Conservation (phyloP, 2,797 vertebrate genomes). For the Apogon hyalosoma region DNA sequence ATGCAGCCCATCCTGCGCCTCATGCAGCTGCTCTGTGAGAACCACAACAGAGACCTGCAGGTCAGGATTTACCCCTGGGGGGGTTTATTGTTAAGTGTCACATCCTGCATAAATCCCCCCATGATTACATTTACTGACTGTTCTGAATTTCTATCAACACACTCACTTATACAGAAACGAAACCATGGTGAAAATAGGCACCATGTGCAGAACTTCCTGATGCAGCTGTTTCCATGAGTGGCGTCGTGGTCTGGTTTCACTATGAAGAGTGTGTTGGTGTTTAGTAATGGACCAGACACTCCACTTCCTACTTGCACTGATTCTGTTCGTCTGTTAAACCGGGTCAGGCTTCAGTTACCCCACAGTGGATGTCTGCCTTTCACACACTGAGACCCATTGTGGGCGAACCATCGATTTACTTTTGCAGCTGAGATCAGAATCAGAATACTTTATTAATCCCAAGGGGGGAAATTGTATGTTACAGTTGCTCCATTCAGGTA, state of each 20-base stretch:
- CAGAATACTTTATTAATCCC: no score
- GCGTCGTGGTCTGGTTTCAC: constrained; percentile 79
- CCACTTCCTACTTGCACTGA: constrained; percentile 60
- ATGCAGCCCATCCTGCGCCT: constrained; percentile 98
- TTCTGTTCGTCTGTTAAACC: constrained; percentile 41
- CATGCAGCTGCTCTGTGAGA: constrained; percentile 97
- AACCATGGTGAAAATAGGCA: constrained; percentile 72
- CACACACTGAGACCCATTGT: constrained; percentile 10
- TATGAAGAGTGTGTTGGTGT: constrained; percentile 64
- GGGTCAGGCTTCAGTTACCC: constrained; percentile 19
- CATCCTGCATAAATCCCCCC: background rate
- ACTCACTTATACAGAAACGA: constrained; percentile 72
- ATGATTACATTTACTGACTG: constrained; percentile 40
- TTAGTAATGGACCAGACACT: constrained; percentile 62
- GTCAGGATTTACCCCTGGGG: constrained; percentile 72
- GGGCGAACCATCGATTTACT: constrained; percentile 41
- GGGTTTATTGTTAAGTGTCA: constrained; percentile 10
- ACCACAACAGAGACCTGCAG: constrained; percentile 98
- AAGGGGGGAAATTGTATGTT: no score
- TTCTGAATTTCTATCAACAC: constrained; percentile 54
- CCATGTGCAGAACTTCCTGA: constrained; percentile 68
- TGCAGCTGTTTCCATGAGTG: constrained; percentile 70
- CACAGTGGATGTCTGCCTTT: constrained; percentile 16
- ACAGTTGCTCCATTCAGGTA: no score
- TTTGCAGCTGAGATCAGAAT: no score